These are phyloP conservation scores for Tolypeutes matacus DNA, from an alignment of 2,797 vertebrate genomes.

Conservation along the genomic window DNA sequence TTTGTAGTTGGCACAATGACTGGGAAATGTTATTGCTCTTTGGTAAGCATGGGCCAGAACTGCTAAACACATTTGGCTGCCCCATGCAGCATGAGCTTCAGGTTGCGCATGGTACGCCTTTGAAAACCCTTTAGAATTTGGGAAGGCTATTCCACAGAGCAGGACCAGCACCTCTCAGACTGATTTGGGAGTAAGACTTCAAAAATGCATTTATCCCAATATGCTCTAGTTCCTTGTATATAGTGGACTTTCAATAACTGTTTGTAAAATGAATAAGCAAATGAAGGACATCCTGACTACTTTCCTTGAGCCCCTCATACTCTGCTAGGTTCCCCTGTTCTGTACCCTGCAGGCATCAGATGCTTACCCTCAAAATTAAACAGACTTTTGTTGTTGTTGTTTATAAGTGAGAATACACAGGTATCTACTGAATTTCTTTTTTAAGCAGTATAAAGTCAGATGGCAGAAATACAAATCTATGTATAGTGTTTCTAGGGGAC, in stretches of 20 bases:
- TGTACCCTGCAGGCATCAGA: neutral
- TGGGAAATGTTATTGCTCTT: neutral
- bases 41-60: neutral
- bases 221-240: neutral
- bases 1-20: neutral
- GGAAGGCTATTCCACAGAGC: neutral
- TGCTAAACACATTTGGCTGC: neutral
- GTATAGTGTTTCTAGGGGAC: neutral
- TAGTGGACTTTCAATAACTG: neutral
- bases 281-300: neutral
- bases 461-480: neutral
- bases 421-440: neutral
- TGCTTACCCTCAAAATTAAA: neutral
- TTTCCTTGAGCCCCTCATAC: rapidly evolving
- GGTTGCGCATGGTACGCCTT: rapidly evolving
- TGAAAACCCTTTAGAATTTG: too few species aligned
- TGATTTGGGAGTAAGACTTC: too few species aligned
- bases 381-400: neutral
- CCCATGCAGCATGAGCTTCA: rapidly evolving
- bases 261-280: neutral
- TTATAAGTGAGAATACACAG: neutral
- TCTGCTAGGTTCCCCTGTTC: neutral
- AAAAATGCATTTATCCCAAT: neutral
- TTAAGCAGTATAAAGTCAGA: neutral
- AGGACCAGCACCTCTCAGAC: neutral